Percentiles rank a stretch among this genome's conserved stretches.
Conservation (phyloP, 2,888 invertebrate species). For the Arge pagana region DNA sequence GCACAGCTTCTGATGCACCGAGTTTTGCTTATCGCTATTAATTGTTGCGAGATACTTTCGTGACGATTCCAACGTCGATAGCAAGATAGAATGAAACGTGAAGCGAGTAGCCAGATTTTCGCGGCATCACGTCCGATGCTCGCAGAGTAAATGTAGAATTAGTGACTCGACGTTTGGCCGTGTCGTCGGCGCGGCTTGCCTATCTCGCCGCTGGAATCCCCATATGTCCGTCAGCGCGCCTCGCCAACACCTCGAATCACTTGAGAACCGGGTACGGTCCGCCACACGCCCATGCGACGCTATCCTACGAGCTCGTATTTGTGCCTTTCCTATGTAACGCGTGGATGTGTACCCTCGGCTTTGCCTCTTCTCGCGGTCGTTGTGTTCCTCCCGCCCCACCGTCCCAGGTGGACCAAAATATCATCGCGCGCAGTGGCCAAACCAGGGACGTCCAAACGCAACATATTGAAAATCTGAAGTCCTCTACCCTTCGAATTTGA, state of each 20-base stretch:
- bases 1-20: too few relatives aligned
- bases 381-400: slow-evolving; percentile 30
- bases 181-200: slow-evolving; percentile 42
- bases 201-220: slow-evolving; percentile 56
- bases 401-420: slow-evolving; percentile 46
- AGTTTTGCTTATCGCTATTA: too few relatives aligned
- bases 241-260: slow-evolving; percentile 42
- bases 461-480: too few relatives aligned
- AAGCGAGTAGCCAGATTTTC: slow-evolving; percentile 6
- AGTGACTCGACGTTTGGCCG: slow-evolving; percentile 23
- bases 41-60: background rate
- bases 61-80: background rate
- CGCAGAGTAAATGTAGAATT: slow-evolving; percentile 15
- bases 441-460: slow-evolving; percentile 32
- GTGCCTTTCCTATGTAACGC: slow-evolving; percentile 25
- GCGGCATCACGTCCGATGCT: slow-evolving; percentile 3
- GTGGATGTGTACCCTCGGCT: slow-evolving; percentile 28
- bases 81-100: slow-evolving; percentile 10
- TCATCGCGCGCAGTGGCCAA: slow-evolving; percentile 37
- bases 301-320: slow-evolving; percentile 1
- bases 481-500: too few relatives aligned
- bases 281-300: slow-evolving; percentile 9
- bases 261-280: slow-evolving; percentile 27
- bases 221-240: slow-evolving; percentile 54
- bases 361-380: slow-evolving; percentile 31